Base-by-base conservation (phyloP, 2,113 vertebrate genomes). In the Rissa tridactyla region DNA sequence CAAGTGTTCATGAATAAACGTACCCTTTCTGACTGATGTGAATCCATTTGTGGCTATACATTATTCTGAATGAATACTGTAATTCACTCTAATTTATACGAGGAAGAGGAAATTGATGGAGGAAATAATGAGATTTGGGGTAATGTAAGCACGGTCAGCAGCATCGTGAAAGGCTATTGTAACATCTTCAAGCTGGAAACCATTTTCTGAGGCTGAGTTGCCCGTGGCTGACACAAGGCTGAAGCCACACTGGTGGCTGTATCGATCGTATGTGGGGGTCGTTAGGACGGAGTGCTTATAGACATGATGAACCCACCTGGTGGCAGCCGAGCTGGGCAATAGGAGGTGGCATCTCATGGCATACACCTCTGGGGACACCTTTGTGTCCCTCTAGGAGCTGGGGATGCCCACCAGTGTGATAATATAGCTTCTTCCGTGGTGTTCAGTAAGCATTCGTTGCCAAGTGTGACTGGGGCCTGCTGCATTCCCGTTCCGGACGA, bases 41-140 rank as follows among this genome's bases (percentile, higher is more conserved):
- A 94, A 94, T 90, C 84, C 82, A 80, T 92, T 97, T n/a, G 55
- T 85, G 94, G 89, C 78, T 90, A 83, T 81, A 95, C 71, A 77
- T 95, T 87, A 94, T 96, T 94, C 86, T 1, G 0, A 95, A 72
- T 83, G 89, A 94, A 94, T 83, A 82, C 91, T 77, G 86, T 90
- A 95, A 94, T 95, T 95, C 96, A 86, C 75, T 95, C 92, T 95
- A 90, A 97, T 97, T 97, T 95, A 96, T 95, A 88, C 62, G 62
- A 92, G 89, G 92, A 92, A 80, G 75, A 72, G 55, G 87, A 88
- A 91, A 91, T 73, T 92, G 91, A 94, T 95, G 81, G 75, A 95
- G 73, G 86, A 94, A 95, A 89, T 95, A 92, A 93, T 92, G 83
- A 96, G 91, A 66, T 92, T 71, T 84, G 66, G 49, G 83, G 72